phyloP scores from a whole-genome alignment of 2,888 invertebrate species.

The Brenthis ino region DNA sequence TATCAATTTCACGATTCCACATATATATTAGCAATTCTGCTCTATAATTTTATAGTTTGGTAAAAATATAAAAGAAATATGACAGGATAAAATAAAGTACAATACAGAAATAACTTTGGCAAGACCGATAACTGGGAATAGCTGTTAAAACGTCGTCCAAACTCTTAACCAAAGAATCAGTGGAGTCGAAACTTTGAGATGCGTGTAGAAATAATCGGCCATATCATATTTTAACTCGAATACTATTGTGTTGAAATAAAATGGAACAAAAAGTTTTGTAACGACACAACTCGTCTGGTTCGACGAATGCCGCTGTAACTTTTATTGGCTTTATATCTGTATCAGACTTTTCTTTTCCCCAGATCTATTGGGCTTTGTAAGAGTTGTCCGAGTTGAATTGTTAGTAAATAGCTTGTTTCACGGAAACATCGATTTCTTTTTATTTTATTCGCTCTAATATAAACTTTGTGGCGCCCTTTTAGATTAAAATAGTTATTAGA shows the following conservation, averaged over 20 bases:
- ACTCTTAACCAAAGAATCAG: constrained; percentile 17
- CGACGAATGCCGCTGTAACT: constrained; percentile 62
- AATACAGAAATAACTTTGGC: constrained; percentile 12
- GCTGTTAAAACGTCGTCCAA: constrained; percentile 20
- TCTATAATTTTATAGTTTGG: neutral
- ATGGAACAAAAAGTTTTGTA: constrained; percentile 49
- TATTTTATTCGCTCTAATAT: constrained; percentile 69
- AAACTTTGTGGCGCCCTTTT: constrained; percentile 48
- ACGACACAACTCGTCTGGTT: constrained; percentile 55
- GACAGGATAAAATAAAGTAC: neutral
- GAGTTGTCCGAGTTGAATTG: constrained; percentile 66
- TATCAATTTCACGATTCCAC: too few species aligned
- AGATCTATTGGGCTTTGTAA: constrained; percentile 63
- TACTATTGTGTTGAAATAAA: constrained; percentile 39
- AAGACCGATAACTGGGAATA: constrained; percentile 19
- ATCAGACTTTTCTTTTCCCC: constrained; percentile 65
- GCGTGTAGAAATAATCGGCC: constrained; percentile 25
- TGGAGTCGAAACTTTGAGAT: constrained; percentile 23
- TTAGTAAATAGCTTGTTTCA: constrained; percentile 71
- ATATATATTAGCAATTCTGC: too few species aligned
- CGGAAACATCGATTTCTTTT: constrained; percentile 67
- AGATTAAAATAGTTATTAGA: constrained; percentile 9
- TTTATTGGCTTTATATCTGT: constrained; percentile 71
- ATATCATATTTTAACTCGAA: constrained; percentile 22
- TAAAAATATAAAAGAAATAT: neutral